Evolutionary conservation across 2,113 vertebrate genomes (phyloP), one percentile per base, ranked within the genome.

Genomic region (Butorides virescens): DNA sequence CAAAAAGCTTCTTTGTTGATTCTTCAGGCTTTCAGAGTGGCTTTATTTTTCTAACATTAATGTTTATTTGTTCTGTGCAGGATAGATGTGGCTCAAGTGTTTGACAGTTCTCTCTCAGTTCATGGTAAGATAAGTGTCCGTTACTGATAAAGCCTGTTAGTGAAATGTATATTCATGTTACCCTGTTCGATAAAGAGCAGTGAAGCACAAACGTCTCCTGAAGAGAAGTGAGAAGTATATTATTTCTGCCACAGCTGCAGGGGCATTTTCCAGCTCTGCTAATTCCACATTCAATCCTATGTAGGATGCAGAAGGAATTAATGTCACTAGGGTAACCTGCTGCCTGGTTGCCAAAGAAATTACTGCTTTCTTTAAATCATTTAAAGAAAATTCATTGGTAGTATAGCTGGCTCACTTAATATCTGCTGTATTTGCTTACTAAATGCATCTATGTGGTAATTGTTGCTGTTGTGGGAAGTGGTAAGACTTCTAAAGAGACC

Each of bases 1-100:
- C 77, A 90, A 84, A 93, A 96, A 94, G 46, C 92, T 88, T 44
- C 86, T 96, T 94, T 90, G 78, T 88, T 90, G 78, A 92, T 90
- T 96, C 86, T 85, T 83, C 37, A 63, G 68, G 59, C 79, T 94
- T 94, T 92, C 75, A 52, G 79, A 90, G 27, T 90, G 63, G 86
- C 75, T 88, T 95, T 78, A 92, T 90, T 96, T 95, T 91, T 83
- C 63, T 71, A 49, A 68, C 58, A 72, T 86, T 94, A 89, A 87
- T 72, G 68, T 92, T 95, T 95, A 63, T 94, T 86, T 88, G 44
- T 83, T 88, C 76, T 86, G 75, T 81, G 44, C 32, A 52, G 67
- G 55, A 52, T 88, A 65, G 82, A 79, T 70, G 46, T n/a, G 30
- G 10, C 74, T 93, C 36, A 49, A 71, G 37, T 34, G 8, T 86